Evolutionary conservation across 2,888 invertebrate species (phyloP).

Genomic region (Drosophila rubida): DNA sequence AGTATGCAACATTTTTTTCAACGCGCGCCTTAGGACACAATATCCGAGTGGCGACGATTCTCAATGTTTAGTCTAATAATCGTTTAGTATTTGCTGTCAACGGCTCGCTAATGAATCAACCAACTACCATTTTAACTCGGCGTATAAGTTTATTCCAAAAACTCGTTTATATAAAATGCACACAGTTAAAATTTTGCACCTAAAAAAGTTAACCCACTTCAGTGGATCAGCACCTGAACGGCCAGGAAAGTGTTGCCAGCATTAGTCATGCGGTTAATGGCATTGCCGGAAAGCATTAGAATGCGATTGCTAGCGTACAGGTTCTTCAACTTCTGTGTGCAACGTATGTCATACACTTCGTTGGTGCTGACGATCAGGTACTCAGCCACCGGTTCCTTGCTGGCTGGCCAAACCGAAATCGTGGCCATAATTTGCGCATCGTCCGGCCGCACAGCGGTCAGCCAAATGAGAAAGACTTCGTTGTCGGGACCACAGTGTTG

Average conservation of each 20-base stretch:
- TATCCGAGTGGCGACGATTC: too few species aligned
- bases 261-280: slow-evolving; percentile 67
- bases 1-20: slow-evolving; percentile 34
- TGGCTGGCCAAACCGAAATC: slow-evolving; percentile 73
- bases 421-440: slow-evolving; percentile 66
- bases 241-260: slow-evolving; percentile 72
- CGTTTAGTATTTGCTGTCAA: too few species aligned
- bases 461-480: slow-evolving; percentile 77
- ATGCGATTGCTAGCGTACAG: slow-evolving; percentile 69
- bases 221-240: slow-evolving; percentile 56
- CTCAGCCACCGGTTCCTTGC: slow-evolving; percentile 42
- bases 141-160: slow-evolving; percentile 4
- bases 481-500: neutral
- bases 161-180: neutral
- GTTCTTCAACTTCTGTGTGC: slow-evolving; percentile 50
- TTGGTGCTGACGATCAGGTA: slow-evolving; percentile 75
- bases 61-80: too few species aligned
- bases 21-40: neutral
- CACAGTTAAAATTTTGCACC: slow-evolving; percentile 11
- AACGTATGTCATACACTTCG: slow-evolving; percentile 74
- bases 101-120: too few species aligned
- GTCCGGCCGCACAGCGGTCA: slow-evolving; percentile 72
- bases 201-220: neutral
- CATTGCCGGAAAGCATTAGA: slow-evolving; percentile 64
- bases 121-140: neutral